Base-by-base conservation (phyloP, 2,888 invertebrate species). In the Stenodera caucasica region DNA sequence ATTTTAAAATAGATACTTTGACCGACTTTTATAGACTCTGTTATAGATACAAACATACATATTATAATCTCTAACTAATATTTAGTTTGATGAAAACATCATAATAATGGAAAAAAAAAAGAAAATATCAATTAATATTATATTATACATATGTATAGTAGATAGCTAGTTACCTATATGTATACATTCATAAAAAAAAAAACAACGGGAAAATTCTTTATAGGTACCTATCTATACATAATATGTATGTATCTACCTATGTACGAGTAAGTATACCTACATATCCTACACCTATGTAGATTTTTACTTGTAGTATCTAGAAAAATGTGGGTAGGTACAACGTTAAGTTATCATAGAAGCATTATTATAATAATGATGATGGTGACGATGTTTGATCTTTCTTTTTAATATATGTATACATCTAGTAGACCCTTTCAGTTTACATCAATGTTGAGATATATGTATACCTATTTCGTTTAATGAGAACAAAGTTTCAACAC, bases 1-100 rank as follows among this genome's bases (percentile, higher is more conserved):
- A 61, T 64, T 70, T 58, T 64, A 67, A 70, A 70, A 70, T 70
- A 70, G 67, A 66, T 61, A 63, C 67, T 70, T 65, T 66, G 64
- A 53, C 60, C 61, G 65, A 66, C 67, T 67, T 68, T 70, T 66
- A 66, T 65, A 61, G 66, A 67, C 63, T 58, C 62, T 63, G 62
- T 64, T 60, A 63, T 68, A n/a, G n/a, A n/a, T n/a, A n/a, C n/a
- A n/a, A n/a, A n/a, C n/a, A n/a, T n/a, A n/a, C n/a, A n/a, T n/a
- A n/a, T n/a, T n/a, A n/a, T n/a, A n/a, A 64, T 65, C 58, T 18
- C 50, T 52, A 57, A 60, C 64, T 58, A 64, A n/a, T n/a, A n/a
- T n/a, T 60, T 62, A 57, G 60, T 33, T 45, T 55, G 63, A 65
- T 65, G 65, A 64, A 66, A 66, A 66, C 62, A 63, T 64, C 60